Base-by-base conservation (phyloP, 2,797 vertebrate species). In the Urosaurus nigricauda region DNA sequence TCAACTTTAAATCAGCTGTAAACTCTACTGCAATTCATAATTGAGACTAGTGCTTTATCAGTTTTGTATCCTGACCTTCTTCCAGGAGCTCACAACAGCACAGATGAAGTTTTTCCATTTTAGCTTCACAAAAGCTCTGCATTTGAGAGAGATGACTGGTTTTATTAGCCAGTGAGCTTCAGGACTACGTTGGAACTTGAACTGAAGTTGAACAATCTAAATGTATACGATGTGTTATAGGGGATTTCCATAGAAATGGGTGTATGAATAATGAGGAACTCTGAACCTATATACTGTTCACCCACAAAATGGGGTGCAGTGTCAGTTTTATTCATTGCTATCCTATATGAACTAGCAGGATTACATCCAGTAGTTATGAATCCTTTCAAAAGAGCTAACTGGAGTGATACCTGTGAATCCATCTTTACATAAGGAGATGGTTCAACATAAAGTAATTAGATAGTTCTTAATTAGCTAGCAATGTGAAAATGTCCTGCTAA, bases 371-470 rank as follows among this genome's bases (percentile, higher is more conserved):
- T 8, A 75, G 9, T 24, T 80, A 7, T 79, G 71, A 53, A 80
- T 53, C 60, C 85, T 86, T 79, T 79, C 74, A 51, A 79, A 79
- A 53, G 6, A 51, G 37, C 11, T 86, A 60, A 65, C 37, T 53
- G 43, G 32, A 68, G 4, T 77, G 40, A 79, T 73, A 9, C 40
- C 19, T 78, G 79, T 87, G 47, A 5, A 24, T 68, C 56, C 70
- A 51, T 7, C 73, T 90, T 37, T 70, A 80, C 68, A n/a, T 0
- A 0, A n/a, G 26, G 35, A 19, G 90, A 65, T 87, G 84, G 85
- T 75, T 85, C 51, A 63, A 5, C 16, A 51, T 1, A 6, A 32
- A 89, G 65, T 16, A 73, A 60, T 92, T 85, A 88, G 21, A 4
- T 79, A 14, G 26, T 21, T 37, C 43, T 71, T 56, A 79, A 70